Conservation (phyloP, 2,113 vertebrate species). For the Zingel zingel region DNA sequence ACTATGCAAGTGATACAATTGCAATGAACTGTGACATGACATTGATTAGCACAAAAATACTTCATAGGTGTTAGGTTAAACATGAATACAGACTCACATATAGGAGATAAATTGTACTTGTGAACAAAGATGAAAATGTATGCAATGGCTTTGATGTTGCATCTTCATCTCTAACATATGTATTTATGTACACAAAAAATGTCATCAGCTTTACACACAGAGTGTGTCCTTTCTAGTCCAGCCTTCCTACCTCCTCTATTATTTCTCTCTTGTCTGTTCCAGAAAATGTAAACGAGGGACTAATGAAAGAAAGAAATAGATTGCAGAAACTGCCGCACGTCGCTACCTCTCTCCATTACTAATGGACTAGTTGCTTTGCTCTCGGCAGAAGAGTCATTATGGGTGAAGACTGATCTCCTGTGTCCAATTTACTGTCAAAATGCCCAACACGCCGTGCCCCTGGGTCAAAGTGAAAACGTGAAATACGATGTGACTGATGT, state of each 20-base stretch:
- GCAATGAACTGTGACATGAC: conserved; percentile 38
- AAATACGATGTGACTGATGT: conserved; percentile 49
- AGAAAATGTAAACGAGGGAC: conserved; percentile 70
- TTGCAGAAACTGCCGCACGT: conserved; percentile 35
- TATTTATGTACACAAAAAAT: conserved; percentile 8
- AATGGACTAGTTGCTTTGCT: conserved; percentile 70
- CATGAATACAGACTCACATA: conserved; percentile 26
- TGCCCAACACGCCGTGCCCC: conserved; percentile 43
- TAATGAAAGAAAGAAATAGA: conserved; percentile 75
- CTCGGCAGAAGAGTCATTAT: conserved; percentile 65
- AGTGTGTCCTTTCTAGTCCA: not conserved
- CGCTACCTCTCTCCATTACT: conserved; percentile 61
- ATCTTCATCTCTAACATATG: not conserved
- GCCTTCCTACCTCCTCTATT: conserved; percentile 2
- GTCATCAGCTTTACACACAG: conserved; percentile 32
- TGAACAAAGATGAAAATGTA: not conserved
- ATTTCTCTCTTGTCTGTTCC: conserved; percentile 41
- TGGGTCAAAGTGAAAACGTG: conserved; percentile 48
- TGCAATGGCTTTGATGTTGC: not conserved
- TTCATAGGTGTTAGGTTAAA: not conserved
- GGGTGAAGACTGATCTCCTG: conserved; percentile 67
- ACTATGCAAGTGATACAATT: conserved; percentile 21
- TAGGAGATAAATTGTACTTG: not conserved
- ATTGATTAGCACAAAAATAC: conserved; percentile 20
- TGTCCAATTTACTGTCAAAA: conserved; percentile 75